These are phyloP conservation scores for Danio jaintianensis DNA, from an alignment of 2,797 vertebrate genomes.

Conservation along the genomic window DNA sequence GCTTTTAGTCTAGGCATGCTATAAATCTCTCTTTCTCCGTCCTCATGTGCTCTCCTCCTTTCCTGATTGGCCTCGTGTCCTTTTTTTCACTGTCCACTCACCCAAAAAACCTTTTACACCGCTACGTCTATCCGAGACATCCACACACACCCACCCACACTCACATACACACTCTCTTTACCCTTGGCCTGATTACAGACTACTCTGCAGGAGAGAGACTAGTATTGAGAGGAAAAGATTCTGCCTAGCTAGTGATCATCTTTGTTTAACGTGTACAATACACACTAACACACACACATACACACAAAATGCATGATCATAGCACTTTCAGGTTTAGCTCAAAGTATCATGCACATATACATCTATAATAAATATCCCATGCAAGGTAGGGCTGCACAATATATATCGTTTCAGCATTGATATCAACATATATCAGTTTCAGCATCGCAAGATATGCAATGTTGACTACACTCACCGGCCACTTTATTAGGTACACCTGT, in stretches of 20 bases:
- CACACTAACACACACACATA: conserved; percentile 28
- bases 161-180: conserved; percentile 4
- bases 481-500: no score
- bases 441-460: no score
- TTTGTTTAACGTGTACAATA: conserved; percentile 32
- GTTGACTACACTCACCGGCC: no score
- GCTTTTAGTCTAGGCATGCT: conserved; percentile 28
- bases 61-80: conserved; percentile 19
- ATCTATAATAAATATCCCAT: no score
- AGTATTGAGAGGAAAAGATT: conserved; percentile 43
- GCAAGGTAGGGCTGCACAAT: no score
- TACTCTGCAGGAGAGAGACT: conserved; percentile 37
- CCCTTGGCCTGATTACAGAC: conserved; percentile 49
- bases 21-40: conserved; percentile 3
- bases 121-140: neutral
- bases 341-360: neutral
- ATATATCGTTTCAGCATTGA: no score
- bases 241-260: conserved; percentile 46
- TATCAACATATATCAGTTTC: no score
- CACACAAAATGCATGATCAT: neutral
- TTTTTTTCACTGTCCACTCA: conserved; percentile 20
- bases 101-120: conserved; percentile 31
- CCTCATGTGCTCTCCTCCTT: conserved; percentile 51
- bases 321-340: neutral
- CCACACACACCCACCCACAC: conserved; percentile 35